Percentiles rank a stretch among this genome's conserved stretches.
phyloP scores from a whole-genome alignment of 2,113 vertebrate species.

The Pristiophorus japonicus region DNA sequence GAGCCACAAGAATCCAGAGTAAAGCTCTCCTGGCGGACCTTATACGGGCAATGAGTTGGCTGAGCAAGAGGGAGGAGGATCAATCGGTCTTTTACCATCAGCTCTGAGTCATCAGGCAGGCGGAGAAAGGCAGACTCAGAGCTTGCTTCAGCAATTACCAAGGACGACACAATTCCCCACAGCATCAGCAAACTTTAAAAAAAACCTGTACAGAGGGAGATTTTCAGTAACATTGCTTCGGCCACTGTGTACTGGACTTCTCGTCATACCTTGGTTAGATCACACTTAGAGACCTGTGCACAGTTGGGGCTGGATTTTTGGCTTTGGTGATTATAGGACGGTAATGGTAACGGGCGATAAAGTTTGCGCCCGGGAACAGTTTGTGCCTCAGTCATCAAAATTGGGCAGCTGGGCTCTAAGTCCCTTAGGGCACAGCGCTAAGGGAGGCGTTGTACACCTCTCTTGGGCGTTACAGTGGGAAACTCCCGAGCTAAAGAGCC shows the following conservation, averaged over 20 bases:
- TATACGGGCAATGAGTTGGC: slow-evolving; percentile 13
- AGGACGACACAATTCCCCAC: background rate
- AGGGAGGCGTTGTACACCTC: too few relatives aligned
- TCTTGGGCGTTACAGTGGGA: too few relatives aligned
- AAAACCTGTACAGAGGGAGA: background rate
- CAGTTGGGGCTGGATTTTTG: too few relatives aligned
- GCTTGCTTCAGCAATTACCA: background rate
- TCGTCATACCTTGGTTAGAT: background rate
- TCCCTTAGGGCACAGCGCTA: too few relatives aligned
- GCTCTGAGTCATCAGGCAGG: slow-evolving; percentile 17
- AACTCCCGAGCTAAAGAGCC: too few relatives aligned
- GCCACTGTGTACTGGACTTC: background rate
- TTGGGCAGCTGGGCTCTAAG: too few relatives aligned
- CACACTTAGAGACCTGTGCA: too few relatives aligned
- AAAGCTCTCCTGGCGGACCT: background rate
- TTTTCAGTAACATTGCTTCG: too few relatives aligned
- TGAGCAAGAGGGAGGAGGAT: background rate
- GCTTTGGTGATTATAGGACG: too few relatives aligned
- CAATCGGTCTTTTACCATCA: background rate
- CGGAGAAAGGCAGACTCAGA: background rate
- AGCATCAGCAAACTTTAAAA: background rate
- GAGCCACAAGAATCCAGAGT: background rate
- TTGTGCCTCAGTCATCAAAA: too few relatives aligned
- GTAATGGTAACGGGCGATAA: too few relatives aligned
- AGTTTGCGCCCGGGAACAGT: too few relatives aligned